phyloP scores from a whole-genome alignment of 2,113 vertebrate species.

The Phalacrocorax brasilianus region DNA sequence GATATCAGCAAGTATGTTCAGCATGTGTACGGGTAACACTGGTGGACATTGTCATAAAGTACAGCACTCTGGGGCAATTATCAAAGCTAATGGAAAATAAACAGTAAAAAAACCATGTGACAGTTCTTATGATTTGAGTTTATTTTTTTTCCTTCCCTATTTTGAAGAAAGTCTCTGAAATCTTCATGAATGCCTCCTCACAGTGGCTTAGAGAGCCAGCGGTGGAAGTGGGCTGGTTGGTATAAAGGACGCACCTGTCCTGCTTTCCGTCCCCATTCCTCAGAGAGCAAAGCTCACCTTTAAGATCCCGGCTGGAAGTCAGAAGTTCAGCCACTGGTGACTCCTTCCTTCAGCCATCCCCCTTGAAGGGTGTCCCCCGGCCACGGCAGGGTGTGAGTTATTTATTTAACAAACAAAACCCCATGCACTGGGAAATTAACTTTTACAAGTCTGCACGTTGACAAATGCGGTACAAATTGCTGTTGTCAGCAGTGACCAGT shows the following conservation, averaged over 20 bases:
- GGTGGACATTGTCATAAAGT: neutral
- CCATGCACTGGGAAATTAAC: neutral
- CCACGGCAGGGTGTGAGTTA: neutral
- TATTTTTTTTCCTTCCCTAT: neutral
- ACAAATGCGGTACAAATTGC: neutral
- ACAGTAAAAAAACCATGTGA: neutral
- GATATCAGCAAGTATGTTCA: neutral
- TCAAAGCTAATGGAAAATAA: neutral
- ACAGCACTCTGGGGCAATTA: neutral
- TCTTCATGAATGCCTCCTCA: neutral
- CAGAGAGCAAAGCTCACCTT: neutral
- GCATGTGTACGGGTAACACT: neutral
- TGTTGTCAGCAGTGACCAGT: neutral
- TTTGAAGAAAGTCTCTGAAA: neutral
- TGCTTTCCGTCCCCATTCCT: neutral
- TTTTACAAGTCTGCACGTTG: accelerated
- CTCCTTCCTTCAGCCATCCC: neutral
- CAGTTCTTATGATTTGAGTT: neutral
- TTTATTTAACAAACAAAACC: neutral
- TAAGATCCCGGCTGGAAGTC: neutral
- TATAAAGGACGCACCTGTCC: neutral
- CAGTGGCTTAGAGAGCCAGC: neutral
- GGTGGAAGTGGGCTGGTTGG: neutral
- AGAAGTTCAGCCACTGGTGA: neutral
- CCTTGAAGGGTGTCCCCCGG: neutral